Percentiles rank a stretch among this genome's conserved stretches.
These are phyloP conservation scores for Vulpes lagopus DNA, from an alignment of 2,113 vertebrate genomes.

Conservation along the genomic window DNA sequence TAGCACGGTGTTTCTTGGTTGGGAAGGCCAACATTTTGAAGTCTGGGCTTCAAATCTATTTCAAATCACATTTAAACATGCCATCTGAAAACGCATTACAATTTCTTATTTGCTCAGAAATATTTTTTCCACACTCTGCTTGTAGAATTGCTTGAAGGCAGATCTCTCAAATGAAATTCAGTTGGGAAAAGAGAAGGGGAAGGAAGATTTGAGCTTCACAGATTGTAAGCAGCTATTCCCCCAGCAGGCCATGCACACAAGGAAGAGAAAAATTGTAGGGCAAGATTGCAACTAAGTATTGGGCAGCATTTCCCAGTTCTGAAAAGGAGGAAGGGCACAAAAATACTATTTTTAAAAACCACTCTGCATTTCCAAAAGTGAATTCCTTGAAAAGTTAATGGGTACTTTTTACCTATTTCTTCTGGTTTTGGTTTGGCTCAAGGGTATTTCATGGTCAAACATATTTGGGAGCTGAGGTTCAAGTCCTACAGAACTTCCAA, in stretches of 20 bases:
- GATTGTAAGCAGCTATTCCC: not conserved
- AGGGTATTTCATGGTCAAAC: not conserved
- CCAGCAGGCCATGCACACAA: rapidly evolving
- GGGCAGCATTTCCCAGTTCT: not conserved
- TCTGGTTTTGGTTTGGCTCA: not conserved
- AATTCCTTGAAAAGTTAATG: not conserved
- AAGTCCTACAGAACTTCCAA: not conserved
- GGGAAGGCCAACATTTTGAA: not conserved
- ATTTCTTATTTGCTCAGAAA: not conserved
- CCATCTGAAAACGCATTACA: not conserved
- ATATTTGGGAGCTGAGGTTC: not conserved
- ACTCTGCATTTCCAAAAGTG: not conserved
- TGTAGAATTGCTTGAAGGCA: not conserved
- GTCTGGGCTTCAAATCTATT: not conserved
- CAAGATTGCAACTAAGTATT: not conserved
- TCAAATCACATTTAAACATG: not conserved
- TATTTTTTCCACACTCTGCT: not conserved
- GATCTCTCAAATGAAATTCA: not conserved
- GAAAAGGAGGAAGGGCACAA: not conserved
- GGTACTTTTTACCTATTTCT: not conserved
- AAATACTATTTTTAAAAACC: not conserved
- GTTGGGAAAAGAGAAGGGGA: not conserved
- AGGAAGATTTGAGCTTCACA: not conserved
- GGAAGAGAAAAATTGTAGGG: not conserved
- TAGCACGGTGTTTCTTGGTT: not conserved